These are phyloP conservation scores for Crotalus helleri DNA, from an alignment of 2,113 vertebrate genomes.

Conservation along the genomic window DNA sequence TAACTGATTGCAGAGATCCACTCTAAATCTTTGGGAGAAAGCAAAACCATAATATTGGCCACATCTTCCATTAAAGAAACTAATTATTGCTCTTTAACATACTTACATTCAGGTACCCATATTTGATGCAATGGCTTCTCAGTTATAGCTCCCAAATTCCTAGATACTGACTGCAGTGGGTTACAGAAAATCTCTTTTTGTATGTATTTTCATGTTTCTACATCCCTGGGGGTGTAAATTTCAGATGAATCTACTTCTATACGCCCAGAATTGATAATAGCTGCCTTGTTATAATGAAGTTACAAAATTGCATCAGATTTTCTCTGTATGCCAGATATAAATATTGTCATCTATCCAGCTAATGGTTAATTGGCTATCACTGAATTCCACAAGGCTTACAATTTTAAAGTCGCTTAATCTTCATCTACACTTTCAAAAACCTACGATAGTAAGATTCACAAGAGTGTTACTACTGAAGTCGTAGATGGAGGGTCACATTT, in stretches of 20 bases:
- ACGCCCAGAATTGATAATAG: background rate
- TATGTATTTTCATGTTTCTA: background rate
- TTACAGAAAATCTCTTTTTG: background rate
- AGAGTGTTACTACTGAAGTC: background rate
- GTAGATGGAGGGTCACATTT: background rate
- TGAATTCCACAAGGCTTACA: background rate
- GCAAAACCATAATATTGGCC: background rate
- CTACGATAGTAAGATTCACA: background rate
- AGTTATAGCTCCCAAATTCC: background rate
- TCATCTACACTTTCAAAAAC: background rate
- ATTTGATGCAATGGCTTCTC: background rate
- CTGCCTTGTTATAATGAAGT: background rate
- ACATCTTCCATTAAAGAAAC: background rate
- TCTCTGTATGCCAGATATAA: background rate
- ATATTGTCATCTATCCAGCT: background rate
- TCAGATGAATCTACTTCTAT: background rate
- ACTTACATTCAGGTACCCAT: background rate
- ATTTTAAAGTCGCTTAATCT: background rate
- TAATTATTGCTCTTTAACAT: background rate
- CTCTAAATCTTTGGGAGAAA: background rate
- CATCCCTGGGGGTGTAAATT: background rate
- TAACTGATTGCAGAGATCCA: background rate
- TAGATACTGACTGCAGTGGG: background rate
- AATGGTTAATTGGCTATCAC: background rate
- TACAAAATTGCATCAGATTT: background rate